These are phyloP conservation scores for Lepidonotus clava DNA, from an alignment of 2,888 invertebrate genomes.

Conservation along the genomic window DNA sequence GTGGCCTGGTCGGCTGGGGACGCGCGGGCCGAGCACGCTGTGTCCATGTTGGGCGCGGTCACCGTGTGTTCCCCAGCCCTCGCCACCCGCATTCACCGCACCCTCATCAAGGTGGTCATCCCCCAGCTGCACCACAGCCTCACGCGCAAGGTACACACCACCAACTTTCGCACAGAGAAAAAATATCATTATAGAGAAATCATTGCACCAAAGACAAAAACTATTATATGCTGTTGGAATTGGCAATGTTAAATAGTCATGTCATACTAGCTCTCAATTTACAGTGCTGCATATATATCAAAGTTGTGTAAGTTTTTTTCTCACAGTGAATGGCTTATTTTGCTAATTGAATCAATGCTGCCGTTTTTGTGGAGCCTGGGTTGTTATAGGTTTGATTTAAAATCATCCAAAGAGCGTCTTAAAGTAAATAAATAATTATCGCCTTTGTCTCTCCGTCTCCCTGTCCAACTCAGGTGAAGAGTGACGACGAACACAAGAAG, in stretches of 20 bases:
- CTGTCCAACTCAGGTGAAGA: conserved; percentile 67
- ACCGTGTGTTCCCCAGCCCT: conserved; percentile 69
- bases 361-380: neutral
- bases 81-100: conserved; percentile 88
- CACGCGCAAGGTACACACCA: conserved; percentile 80
- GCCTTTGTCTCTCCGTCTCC: neutral
- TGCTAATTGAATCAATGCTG: neutral
- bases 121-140: conserved; percentile 90
- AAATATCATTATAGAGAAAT: too few relatives aligned
- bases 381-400: too few relatives aligned
- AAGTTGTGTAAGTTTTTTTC: too few relatives aligned
- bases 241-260: too few relatives aligned
- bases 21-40: neutral
- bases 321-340: too few relatives aligned
- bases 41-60: neutral
- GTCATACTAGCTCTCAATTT: too few relatives aligned
- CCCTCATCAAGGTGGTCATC: conserved; percentile 87
- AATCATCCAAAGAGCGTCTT: too few relatives aligned
- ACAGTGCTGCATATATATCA: too few relatives aligned
- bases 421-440: too few relatives aligned
- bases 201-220: too few relatives aligned
- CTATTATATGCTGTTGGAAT: too few relatives aligned
- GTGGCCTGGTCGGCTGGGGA: neutral
- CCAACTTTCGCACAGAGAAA: too few relatives aligned
- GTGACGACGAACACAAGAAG: conserved; percentile 78